Evolutionary conservation across 2,113 vertebrate species (phyloP).

Genomic region (Callorhinus ursinus): DNA sequence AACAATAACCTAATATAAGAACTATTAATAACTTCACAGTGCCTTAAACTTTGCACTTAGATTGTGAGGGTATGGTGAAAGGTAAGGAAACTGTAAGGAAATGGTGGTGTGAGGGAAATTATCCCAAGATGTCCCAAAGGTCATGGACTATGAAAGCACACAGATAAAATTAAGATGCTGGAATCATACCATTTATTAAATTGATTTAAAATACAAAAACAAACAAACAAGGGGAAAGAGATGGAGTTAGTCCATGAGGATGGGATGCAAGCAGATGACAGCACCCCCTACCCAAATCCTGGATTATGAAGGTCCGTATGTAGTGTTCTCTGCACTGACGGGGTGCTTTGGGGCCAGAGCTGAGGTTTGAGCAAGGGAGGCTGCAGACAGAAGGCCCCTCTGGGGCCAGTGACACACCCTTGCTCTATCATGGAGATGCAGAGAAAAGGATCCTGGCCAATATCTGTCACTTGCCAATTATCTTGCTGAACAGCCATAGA

Average conservation of each 20-base stretch:
- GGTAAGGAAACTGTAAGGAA: neutral
- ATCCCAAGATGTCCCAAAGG: neutral
- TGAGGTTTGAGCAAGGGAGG: neutral
- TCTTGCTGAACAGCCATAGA: neutral
- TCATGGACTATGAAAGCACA: neutral
- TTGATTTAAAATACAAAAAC: neutral
- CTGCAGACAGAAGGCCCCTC: neutral
- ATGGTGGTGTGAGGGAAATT: neutral
- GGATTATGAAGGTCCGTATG: neutral
- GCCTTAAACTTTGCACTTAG: neutral
- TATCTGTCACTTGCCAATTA: neutral
- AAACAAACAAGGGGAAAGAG: neutral
- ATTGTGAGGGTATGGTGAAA: neutral
- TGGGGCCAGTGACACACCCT: neutral
- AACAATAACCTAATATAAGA: neutral
- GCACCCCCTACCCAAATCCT: neutral
- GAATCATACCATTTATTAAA: neutral
- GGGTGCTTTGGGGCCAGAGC: neutral
- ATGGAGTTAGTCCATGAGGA: neutral
- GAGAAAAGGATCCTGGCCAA: neutral
- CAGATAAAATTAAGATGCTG: neutral
- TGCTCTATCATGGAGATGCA: neutral
- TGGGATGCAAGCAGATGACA: too few species aligned
- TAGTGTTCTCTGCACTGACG: neutral
- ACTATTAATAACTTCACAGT: neutral